Evolutionary conservation across 2,113 vertebrate genomes (phyloP), one percentile per base, ranked within the genome.

Genomic region (Amia ocellicauda): DNA sequence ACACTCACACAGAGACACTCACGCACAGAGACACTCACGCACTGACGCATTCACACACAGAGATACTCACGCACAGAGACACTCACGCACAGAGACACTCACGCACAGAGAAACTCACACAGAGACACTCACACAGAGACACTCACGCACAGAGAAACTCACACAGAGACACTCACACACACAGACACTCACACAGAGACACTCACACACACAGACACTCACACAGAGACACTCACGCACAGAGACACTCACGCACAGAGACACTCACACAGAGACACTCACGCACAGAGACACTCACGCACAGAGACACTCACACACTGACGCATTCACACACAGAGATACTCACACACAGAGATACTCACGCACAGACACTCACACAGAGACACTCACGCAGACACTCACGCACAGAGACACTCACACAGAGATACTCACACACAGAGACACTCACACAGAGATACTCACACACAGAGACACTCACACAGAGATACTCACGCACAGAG

Each of bases 301-400:
- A 41, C 11, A 41, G 16, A 58, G 16, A 10, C 8, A 10, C n/a
- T 10, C 8, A 51, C 8, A 8, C 8, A 51, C n/a, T n/a, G n/a
- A n/a, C 1, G n/a, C n/a, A n/a, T n/a, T n/a, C n/a, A 51, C 8
- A 56, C 59, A 61, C 36, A 10, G 26, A 42, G n/a, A n/a, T 31
- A 45, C 11, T 26, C 28, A 66, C 45, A 58, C n/a, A 3, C 9
- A 4, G 36, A 40, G 29, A 19, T 4, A 52, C 49, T 9, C 49
- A 52, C 49, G 3, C 26, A 50, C 24, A 20, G 3, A 9, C 58
- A 43, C 58, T 40, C 40, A 23, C 23, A 23, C 58, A 23, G 29
- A 23, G 28, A 57, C 55, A 26, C 55, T 23, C 24, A 2, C 55
- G n/a, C n/a, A n/a, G n/a, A n/a, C 28, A 50, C 20, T 64, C 42